phyloP scores from a whole-genome alignment of 2,797 vertebrate species.

The Phataginus tetradactyla region DNA sequence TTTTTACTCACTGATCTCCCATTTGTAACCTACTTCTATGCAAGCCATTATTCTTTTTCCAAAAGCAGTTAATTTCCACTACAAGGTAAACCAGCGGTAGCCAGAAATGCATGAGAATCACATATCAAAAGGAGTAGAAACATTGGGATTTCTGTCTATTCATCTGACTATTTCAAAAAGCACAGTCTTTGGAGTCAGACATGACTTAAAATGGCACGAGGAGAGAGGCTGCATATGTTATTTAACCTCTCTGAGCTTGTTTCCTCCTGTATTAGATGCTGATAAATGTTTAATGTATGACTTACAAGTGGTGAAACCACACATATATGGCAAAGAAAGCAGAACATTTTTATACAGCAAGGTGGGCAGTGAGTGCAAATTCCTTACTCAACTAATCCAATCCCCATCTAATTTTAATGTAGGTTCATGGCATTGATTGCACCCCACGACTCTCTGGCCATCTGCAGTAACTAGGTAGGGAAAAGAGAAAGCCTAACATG shows the following conservation, averaged over 20 bases:
- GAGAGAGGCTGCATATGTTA: background rate
- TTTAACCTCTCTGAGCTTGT: background rate
- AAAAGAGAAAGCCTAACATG: slow-evolving; percentile 33
- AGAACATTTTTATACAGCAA: background rate
- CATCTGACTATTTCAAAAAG: background rate
- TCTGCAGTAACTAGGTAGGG: slow-evolving; percentile 8
- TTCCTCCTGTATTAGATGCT: background rate
- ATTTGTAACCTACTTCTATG: slow-evolving; percentile 1
- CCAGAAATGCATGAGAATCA: background rate
- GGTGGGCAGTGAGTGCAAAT: slow-evolving; percentile 20
- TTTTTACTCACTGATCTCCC: background rate
- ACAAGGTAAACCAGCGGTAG: background rate
- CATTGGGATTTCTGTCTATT: background rate
- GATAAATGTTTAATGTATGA: background rate
- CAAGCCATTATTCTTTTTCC: slow-evolving; percentile 24
- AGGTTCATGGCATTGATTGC: background rate
- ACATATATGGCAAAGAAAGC: background rate
- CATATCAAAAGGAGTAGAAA: slow-evolving; percentile 2
- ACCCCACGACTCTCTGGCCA: background rate
- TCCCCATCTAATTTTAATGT: background rate
- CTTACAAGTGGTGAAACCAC: slow-evolving; percentile 11
- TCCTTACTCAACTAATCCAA: slow-evolving; percentile 19
- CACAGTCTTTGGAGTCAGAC: slow-evolving; percentile 13
- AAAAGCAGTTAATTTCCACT: slow-evolving; percentile 16
- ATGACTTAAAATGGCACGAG: slow-evolving; percentile 19